These are phyloP conservation scores for Anarhynchus alexandrinus DNA, from an alignment of 2,113 vertebrate genomes.

Conservation along the genomic window DNA sequence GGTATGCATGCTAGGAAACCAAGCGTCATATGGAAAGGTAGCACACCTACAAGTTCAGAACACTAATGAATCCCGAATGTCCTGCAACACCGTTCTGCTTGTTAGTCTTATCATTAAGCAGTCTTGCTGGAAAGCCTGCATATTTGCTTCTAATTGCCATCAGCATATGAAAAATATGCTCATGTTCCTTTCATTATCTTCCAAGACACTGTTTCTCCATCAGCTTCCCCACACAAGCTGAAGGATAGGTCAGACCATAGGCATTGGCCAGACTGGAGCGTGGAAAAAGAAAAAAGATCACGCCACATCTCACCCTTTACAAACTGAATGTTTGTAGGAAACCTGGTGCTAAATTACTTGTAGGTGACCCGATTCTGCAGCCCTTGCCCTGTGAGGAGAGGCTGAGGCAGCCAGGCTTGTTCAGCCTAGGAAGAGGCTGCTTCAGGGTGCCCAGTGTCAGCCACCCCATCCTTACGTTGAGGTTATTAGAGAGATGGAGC, in stretches of 20 bases:
- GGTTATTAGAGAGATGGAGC: not conserved
- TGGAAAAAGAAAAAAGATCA: not conserved
- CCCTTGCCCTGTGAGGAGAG: not conserved
- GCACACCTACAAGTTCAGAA: not conserved
- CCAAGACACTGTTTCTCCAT: not conserved
- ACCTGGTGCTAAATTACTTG: not conserved
- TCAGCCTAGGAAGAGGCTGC: not conserved
- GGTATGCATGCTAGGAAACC: not conserved
- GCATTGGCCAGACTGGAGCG: fast-evolving
- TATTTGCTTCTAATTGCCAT: not conserved
- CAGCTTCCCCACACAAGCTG: not conserved
- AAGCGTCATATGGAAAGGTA: not conserved
- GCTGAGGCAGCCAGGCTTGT: not conserved
- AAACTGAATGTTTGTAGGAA: not conserved
- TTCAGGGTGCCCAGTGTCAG: fast-evolving
- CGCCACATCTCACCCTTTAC: not conserved
- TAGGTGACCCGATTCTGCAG: not conserved
- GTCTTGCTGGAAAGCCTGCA: not conserved
- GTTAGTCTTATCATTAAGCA: not conserved
- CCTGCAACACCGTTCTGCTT: not conserved
- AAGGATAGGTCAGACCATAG: not conserved
- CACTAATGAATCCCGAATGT: not conserved
- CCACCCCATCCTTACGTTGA: fast-evolving
- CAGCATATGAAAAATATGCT: not conserved
- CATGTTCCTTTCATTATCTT: not conserved